Base-by-base conservation (phyloP, 2,888 invertebrate genomes). In the Euspilapteryx auroguttella region DNA sequence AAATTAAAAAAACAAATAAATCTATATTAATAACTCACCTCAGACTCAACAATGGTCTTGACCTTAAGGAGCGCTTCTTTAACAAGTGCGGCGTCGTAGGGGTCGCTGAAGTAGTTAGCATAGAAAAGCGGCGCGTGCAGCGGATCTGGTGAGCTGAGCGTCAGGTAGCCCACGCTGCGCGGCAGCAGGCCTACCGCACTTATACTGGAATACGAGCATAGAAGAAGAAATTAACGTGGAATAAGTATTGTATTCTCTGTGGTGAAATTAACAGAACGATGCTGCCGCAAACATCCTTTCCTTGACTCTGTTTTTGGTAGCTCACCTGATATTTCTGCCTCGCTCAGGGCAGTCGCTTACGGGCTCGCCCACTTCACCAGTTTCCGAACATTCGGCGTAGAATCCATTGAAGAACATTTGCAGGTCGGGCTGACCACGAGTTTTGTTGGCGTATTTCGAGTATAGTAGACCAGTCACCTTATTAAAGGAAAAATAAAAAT, bases 331-430 rank as follows among this genome's bases (percentile, higher is more conserved):
- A 8, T 17, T 17, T 8, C 5, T 17, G 8, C 17, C 17, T 17
- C 8, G 5, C 17, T 8, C 5, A 17, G 8, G 8, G 17, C 17
- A 17, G 17, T 5, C 5, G 5, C 5, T 17, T 5, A 17, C 17
- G 17, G 17, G 17, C 17, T 17, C 17, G 11, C 23, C 23, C 7
- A 23, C n/a, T 4, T 4, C 23, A n/a, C 23, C 23, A n/a, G n/a
- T 23, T n/a, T 5, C 17, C 17, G 17, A 17, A 8, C 63, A 63
- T 11, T 65, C 83, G 0, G 83, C 82, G 37, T 79, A 68, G 43
- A 79, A 81, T 0, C 83, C 85, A 24, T 79, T 79, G 49, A 85
- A 83, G 55, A 83, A 85, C 38, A 83, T 62, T 40, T 85, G 85
- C 6, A 85, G 42, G 45, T 85, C 85, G 0, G 85, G 84, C 44